Evolutionary conservation across 1,140 invertebrate genomes (phyloP).

Genomic region (Rhopalosiphum maidis): DNA sequence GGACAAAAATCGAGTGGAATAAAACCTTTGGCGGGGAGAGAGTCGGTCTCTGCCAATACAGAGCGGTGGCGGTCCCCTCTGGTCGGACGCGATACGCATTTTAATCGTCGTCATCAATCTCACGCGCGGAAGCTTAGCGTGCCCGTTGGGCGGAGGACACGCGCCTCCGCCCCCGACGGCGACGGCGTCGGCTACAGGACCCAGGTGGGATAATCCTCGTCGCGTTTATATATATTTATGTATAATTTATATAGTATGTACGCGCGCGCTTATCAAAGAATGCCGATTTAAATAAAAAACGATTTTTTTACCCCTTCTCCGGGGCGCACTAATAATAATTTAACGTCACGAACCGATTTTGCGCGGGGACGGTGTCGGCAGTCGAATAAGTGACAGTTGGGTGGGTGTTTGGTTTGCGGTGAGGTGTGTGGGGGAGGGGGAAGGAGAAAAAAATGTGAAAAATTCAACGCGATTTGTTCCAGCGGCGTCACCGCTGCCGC

Average conservation of each 20-base stretch:
- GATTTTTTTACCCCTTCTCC: not conserved
- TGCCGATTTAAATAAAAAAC: slow-evolving; percentile 35
- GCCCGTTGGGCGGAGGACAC: not conserved
- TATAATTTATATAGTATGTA: not conserved
- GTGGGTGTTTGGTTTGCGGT: too few relatives aligned
- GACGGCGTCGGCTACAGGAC: not conserved
- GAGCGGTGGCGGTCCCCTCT: not conserved
- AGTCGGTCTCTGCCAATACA: not conserved
- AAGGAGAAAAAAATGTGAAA: not conserved
- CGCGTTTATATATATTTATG: not conserved
- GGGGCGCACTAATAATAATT: slow-evolving; percentile 23
- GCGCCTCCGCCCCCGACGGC: too few relatives aligned
- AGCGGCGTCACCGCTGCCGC: not conserved
- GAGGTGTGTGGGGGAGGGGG: not conserved
- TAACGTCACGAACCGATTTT: slow-evolving; percentile 15
- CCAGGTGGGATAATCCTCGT: slow-evolving; percentile 38
- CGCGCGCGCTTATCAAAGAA: not conserved
- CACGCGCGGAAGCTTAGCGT: not conserved
- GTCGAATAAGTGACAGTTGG: too few relatives aligned
- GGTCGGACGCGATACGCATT: slow-evolving; percentile 45
- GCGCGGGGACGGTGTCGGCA: not conserved
- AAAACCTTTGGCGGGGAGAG: not conserved
- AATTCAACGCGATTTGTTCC: slow-evolving; percentile 21
- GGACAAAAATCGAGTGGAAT: not conserved
- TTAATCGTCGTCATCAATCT: slow-evolving; percentile 51